Base-by-base conservation (phyloP, 2,888 invertebrate species). In the Amorpha juglandis region DNA sequence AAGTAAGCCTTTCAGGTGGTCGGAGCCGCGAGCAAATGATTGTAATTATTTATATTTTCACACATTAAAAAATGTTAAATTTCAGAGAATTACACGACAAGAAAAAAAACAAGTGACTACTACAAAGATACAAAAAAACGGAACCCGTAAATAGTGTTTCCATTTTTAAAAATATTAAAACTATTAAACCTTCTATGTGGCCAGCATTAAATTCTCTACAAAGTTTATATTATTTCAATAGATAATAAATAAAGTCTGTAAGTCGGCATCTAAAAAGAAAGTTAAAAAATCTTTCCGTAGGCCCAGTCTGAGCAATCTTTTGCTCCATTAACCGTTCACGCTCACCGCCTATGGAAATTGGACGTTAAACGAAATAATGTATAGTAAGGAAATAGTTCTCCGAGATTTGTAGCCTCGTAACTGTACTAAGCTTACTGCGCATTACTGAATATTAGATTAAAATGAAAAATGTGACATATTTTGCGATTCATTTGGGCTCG, bases 311-410 rank as follows among this genome's bases (percentile, higher is more conserved):
- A 80, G 87, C 91, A 93, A 93, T 92, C 91, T 92, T 89, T 87
- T 89, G 92, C 87, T 83, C 91, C 92, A 92, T 92, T 93, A 91
- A 91, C 85, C 86, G 81, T 92, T 92, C 92, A 91, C 92, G 92
- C 89, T 90, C 85, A 80, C 86, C 90, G 92, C 86, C 85, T 93
- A 93, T 93, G 92, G 90, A 92, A 91, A 93, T 93, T 92, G 92
- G 86, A 92, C 90, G 90, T 88, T 86, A 88, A 89, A 87, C 89
- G 88, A 89, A 92, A 90, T 91, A 91, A 85, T 90, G 80, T 86
- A 82, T 85, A 84, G 82, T 82, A 82, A 80, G 81, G 84, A 86
- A 88, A 82, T 89, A 89, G 88, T 89, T 89, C 79, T 74, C 74
- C 73, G 81, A 88, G 88, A 89, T 89, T 89, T 89, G 87, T 88